Conservation (phyloP, 2,888 invertebrate species). For the Camptogramma bilineatum region DNA sequence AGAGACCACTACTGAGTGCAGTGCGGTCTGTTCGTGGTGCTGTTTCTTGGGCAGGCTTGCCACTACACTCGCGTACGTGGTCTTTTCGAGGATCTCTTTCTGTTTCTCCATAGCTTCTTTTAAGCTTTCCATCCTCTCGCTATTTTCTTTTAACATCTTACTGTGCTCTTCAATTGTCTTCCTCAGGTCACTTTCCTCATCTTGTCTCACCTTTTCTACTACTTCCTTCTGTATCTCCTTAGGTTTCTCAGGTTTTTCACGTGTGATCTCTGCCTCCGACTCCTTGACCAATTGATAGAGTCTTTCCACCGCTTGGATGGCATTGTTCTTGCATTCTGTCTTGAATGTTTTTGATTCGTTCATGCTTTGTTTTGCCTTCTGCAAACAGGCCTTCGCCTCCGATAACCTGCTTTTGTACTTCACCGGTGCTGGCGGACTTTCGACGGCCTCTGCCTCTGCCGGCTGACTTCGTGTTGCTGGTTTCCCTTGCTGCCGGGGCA, state of each 20-base stretch:
- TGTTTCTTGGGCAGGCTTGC: neutral
- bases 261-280: neutral
- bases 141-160: neutral
- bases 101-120: neutral
- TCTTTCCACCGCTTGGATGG: neutral
- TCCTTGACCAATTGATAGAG: slow-evolving; percentile 1
- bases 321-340: neutral
- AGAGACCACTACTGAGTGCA: slow-evolving; percentile 30
- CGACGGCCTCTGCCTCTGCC: neutral
- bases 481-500: neutral
- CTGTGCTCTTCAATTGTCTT: neutral
- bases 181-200: neutral
- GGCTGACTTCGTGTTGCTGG: neutral
- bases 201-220: neutral
- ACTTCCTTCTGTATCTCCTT: neutral
- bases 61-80: neutral
- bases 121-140: neutral
- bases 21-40: slow-evolving; percentile 6
- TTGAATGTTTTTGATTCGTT: neutral
- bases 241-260: neutral
- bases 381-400: neutral
- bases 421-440: neutral
- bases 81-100: neutral
- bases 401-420: neutral
- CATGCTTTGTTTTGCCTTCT: neutral